Evolutionary conservation across 2,113 vertebrate genomes (phyloP), one percentile per base, ranked within the genome.

Genomic region (Centrocercus urophasianus): DNA sequence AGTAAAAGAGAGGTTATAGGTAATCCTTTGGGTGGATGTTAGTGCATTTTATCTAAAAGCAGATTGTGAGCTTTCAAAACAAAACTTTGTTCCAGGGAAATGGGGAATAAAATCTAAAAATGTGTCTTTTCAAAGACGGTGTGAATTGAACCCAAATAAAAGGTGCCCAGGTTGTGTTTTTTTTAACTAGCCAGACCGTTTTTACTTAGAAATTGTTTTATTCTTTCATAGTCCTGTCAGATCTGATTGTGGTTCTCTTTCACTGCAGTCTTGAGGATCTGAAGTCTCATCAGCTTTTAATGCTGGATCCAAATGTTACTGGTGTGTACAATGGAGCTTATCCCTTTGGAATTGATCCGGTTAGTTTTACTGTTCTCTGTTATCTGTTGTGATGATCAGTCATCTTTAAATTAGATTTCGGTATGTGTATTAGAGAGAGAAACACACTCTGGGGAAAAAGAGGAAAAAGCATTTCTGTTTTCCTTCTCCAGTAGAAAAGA

Each of bases 331-430:
- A 8, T 16, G 99, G 99, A 72, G 98, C 97, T 3, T 99, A 99
- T 71, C 99, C 99, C 43, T 96, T 99, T 21, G 99, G 99, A 77
- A 99, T 99, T 28, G 99, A 99, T 83, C 99, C 99, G 2, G 99
- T 99, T 76, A 98, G 99, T 98, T 69, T 8, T 38, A 1, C 13
- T 61, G 16, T 52, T 78, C 45, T 50, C 32, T 59, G 15, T 81
- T 71, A 25, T 7, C 40, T 3, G 2, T 52, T 61, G 40, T 66
- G 54, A 8, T 69, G 13, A 36, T 82, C 45, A 63, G 9, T 42
- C 28, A 47, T 70, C 69, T 70, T 21, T 57, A 59, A 82, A 66
- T 56, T 36, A 63, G 32, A 32, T 60, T 70, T 79, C 85, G n/a
- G 6, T 64, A 18, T 30, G 13, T 65, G 14, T 66, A 5, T 59